These are phyloP conservation scores for Chunga burmeisteri DNA, from an alignment of 2,113 vertebrate species.

Conservation along the genomic window DNA sequence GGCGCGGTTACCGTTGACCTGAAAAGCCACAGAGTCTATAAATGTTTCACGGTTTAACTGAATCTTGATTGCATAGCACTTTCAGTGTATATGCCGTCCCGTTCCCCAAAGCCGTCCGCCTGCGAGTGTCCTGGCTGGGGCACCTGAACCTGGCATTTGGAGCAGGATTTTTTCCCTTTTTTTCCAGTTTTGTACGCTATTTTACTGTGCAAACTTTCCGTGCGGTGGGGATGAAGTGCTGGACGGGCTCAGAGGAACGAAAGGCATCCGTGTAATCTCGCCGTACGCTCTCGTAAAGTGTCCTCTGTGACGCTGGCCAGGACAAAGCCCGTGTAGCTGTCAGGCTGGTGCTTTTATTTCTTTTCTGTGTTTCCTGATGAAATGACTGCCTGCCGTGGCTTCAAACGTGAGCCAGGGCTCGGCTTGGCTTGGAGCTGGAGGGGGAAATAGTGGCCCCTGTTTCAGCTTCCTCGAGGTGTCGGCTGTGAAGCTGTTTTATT, in stretches of 20 bases:
- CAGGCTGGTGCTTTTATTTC: background rate
- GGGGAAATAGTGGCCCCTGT: background rate
- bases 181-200: rapidly evolving
- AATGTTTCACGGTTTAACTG: background rate
- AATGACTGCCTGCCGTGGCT: background rate
- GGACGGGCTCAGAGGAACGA: background rate
- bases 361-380: background rate
- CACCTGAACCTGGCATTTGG: no score
- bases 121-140: background rate
- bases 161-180: background rate
- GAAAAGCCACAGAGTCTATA: background rate
- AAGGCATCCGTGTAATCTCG: rapidly evolving
- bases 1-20: background rate
- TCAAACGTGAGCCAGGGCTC: background rate
- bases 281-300: rapidly evolving
- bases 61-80: background rate
- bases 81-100: rapidly evolving
- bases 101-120: background rate
- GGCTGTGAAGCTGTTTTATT: background rate
- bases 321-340: background rate
- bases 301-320: background rate
- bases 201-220: background rate
- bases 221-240: background rate
- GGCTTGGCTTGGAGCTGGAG: background rate
- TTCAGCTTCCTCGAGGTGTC: background rate